phyloP scores from a whole-genome alignment of 2,113 vertebrate species.

The Peromyscus leucopus region DNA sequence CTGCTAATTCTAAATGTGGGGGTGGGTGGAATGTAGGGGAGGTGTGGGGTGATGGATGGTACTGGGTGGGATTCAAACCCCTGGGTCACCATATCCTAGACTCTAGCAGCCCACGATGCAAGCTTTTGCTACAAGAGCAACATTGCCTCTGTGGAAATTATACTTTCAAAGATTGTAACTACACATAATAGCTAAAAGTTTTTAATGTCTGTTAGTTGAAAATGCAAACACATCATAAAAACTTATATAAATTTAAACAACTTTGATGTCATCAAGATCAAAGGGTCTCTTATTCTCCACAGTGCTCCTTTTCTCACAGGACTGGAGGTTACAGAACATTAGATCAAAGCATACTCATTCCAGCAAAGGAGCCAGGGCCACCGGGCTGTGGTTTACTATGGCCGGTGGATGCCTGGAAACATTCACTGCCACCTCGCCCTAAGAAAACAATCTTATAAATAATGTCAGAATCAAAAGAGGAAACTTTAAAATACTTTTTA shows the following conservation, averaged over 20 bases:
- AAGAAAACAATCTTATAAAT: neutral
- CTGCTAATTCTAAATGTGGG: neutral
- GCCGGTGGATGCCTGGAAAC: neutral
- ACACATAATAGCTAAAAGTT: neutral
- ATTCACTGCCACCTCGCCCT: neutral
- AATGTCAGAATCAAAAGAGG: neutral
- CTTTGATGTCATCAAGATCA: neutral
- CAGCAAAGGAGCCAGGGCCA: neutral
- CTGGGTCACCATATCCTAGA: neutral
- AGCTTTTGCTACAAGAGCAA: neutral
- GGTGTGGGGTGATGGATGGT: neutral
- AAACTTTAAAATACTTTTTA: neutral
- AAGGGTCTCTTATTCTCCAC: neutral
- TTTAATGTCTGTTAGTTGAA: neutral
- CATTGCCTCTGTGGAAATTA: neutral
- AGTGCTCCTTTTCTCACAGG: neutral
- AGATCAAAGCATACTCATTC: conserved; percentile 5
- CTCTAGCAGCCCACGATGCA: neutral
- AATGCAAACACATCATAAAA: neutral
- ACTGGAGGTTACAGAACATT: neutral
- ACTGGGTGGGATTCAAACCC: neutral
- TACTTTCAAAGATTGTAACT: neutral
- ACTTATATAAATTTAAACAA: neutral
- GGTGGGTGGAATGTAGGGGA: neutral
- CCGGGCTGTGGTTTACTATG: neutral